phyloP scores from a whole-genome alignment of 2,888 invertebrate species.

The Nesidiocoris tenuis region DNA sequence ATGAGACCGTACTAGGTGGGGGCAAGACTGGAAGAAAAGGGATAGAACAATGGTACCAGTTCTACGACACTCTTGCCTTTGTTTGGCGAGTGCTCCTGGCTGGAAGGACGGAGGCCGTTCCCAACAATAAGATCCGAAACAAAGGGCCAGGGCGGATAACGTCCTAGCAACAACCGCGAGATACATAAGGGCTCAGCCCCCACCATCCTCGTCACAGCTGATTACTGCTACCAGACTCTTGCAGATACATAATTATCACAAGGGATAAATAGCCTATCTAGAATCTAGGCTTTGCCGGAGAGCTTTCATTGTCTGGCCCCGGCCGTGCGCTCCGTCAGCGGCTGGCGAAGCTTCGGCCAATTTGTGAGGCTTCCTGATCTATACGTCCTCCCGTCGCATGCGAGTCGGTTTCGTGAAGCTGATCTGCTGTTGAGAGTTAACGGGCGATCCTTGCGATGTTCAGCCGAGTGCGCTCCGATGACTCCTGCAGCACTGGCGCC shows the following conservation, averaged over 20 bases:
- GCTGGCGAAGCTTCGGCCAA: too few relatives aligned
- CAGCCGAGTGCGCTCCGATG: too few relatives aligned
- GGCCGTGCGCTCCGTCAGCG: background rate
- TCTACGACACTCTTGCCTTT: conserved; percentile 49
- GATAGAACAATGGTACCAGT: conserved; percentile 47
- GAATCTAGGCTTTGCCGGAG: conserved; percentile 33
- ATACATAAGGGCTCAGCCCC: conserved; percentile 35
- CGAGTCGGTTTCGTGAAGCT: too few relatives aligned
- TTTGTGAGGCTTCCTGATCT: too few relatives aligned
- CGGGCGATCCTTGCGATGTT: too few relatives aligned
- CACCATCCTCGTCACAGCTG: conserved; percentile 1
- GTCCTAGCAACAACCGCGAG: conserved; percentile 46
- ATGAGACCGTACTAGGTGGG: conserved; percentile 20
- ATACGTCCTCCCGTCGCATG: too few relatives aligned
- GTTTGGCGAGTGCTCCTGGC: conserved; percentile 49
- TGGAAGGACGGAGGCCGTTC: conserved; percentile 25
- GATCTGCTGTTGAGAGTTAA: too few relatives aligned
- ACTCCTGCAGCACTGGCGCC: too few relatives aligned
- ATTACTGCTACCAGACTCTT: conserved; percentile 29
- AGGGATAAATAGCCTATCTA: conserved; percentile 39
- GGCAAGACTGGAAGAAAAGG: conserved; percentile 46
- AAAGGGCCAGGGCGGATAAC: conserved; percentile 49
- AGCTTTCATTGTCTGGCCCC: conserved; percentile 20
- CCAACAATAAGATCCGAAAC: conserved; percentile 50
- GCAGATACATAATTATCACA: conserved; percentile 43